phyloP scores from a whole-genome alignment of 2,888 invertebrate genomes.

The Acrobasis suavella region DNA sequence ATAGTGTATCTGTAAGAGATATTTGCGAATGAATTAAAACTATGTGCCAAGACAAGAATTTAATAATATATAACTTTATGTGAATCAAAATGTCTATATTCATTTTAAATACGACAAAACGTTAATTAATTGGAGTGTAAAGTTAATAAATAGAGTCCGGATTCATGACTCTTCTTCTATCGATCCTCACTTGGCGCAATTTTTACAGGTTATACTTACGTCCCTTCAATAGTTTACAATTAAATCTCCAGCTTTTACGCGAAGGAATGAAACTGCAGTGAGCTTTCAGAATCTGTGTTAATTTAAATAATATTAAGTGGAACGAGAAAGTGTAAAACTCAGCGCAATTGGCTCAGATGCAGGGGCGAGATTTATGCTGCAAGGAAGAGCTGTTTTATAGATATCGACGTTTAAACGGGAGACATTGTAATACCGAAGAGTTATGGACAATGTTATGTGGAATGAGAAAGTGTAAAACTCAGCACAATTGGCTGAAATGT shows the following conservation, averaged over 20 bases:
- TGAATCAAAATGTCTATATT: background rate
- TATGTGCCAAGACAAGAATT: background rate
- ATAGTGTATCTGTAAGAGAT: no score
- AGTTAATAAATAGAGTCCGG: background rate
- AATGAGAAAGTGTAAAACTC: conserved; percentile 41
- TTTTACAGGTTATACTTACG: background rate
- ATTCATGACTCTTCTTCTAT: no score
- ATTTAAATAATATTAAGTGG: conserved; percentile 34
- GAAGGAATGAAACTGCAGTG: background rate
- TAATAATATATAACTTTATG: background rate
- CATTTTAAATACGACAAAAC: conserved; percentile 3
- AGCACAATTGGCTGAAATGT: conserved; percentile 42
- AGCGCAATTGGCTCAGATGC: conserved; percentile 42
- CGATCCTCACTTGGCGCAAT: no score
- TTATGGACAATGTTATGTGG: conserved; percentile 33
- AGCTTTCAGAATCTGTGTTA: conserved; percentile 24
- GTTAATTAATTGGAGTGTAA: background rate
- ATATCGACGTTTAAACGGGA: conserved; percentile 1
- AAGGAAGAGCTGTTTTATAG: conserved; percentile 24
- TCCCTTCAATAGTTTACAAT: background rate
- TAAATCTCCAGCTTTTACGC: conserved; percentile 21
- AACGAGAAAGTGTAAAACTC: conserved; percentile 41
- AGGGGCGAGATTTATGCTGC: conserved; percentile 36
- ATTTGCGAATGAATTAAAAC: no score
- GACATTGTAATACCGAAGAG: no score